Evolutionary conservation across 2,888 invertebrate species (phyloP).

Genomic region (Clivina fossor): DNA sequence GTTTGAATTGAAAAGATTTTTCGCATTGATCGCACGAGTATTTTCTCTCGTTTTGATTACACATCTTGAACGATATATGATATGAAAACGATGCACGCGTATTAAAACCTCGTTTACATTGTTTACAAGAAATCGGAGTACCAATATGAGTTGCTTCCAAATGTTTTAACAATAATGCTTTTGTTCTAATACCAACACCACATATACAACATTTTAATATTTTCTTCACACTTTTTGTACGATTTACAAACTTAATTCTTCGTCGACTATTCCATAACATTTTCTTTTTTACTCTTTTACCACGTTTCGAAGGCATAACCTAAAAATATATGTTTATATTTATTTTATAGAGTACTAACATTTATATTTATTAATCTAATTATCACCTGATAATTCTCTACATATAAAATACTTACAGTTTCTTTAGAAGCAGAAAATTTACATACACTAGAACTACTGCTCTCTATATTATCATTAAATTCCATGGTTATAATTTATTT

Average conservation of each 20-base stretch:
- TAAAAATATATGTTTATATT: too few relatives aligned
- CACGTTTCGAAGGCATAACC: too few relatives aligned
- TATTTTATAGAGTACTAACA: too few relatives aligned
- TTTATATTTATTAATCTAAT: too few relatives aligned
- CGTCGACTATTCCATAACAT: conserved; percentile 1
- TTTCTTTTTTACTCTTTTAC: too few relatives aligned
- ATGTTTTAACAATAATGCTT: conserved; percentile 40
- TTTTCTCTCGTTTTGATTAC: conserved; percentile 21
- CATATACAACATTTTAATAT: conserved; percentile 39
- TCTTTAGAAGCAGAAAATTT: too few relatives aligned
- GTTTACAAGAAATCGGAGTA: conserved; percentile 39
- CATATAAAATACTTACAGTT: too few relatives aligned
- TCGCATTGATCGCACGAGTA: conserved; percentile 39
- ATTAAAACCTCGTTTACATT: conserved; percentile 40
- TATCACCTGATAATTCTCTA: too few relatives aligned
- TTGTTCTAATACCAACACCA: conserved; percentile 35
- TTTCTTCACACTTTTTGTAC: conserved; percentile 2
- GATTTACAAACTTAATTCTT: conserved; percentile 7
- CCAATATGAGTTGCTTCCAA: conserved; percentile 41
- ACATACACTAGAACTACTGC: too few relatives aligned
- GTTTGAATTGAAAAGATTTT: conserved; percentile 45
- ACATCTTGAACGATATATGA: conserved; percentile 36
- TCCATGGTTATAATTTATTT: too few relatives aligned
- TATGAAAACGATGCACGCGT: conserved; percentile 37
- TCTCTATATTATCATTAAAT: too few relatives aligned